phyloP scores from a whole-genome alignment of 92 coral and sea anemone genomes.

The Phenganax stokvisi region DNA sequence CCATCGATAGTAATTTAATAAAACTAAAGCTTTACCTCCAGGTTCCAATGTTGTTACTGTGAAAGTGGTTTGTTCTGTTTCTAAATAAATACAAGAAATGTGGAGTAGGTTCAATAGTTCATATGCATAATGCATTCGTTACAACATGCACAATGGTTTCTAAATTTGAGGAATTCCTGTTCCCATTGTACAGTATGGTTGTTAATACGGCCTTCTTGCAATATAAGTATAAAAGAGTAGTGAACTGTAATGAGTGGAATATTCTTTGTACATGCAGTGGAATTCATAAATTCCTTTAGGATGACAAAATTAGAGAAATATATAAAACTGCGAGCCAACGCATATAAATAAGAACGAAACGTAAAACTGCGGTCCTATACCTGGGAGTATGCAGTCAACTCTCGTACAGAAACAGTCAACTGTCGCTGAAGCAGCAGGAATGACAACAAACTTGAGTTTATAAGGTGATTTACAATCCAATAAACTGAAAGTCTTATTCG shows the following conservation, averaged over 20 bases:
- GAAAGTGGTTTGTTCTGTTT: constrained; percentile 10
- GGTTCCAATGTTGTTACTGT: constrained; percentile 10
- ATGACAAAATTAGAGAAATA: too few species aligned
- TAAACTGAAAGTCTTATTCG: constrained; percentile 24
- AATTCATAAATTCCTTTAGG: too few species aligned
- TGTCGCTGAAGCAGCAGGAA: constrained; percentile 30
- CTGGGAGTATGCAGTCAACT: constrained; percentile 33
- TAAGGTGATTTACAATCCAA: constrained; percentile 30
- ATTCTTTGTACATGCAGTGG: too few species aligned
- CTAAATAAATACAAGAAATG: background rate
- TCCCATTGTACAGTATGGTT: too few species aligned
- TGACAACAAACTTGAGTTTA: constrained; percentile 30
- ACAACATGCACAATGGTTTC: too few species aligned
- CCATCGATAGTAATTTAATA: background rate
- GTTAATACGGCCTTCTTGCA: too few species aligned
- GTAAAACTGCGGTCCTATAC: constrained; percentile 9
- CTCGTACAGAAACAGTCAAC: constrained; percentile 36
- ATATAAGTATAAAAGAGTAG: too few species aligned
- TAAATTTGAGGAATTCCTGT: too few species aligned
- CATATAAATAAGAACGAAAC: background rate
- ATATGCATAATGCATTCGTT: too few species aligned
- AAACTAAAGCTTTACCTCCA: constrained; percentile 15
- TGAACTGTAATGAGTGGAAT: too few species aligned
- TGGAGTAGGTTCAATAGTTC: background rate
- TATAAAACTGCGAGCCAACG: too few species aligned